Evolutionary conservation across 2,797 vertebrate genomes (phyloP), one percentile per base, ranked within the genome.

Genomic region (Forpus xanthops): DNA sequence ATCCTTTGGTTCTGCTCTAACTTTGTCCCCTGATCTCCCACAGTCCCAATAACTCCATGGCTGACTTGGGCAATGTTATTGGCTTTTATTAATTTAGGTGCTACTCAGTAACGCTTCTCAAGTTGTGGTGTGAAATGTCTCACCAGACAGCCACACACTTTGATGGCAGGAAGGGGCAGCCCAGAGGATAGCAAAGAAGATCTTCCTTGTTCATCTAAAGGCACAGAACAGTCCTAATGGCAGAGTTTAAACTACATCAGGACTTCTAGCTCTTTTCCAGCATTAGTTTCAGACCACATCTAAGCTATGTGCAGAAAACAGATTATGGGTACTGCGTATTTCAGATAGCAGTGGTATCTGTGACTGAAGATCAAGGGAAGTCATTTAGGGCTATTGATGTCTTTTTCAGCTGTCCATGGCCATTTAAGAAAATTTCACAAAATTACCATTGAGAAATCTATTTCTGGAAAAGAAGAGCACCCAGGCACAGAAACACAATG

Each of bases 51-150:
- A 62, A 25, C 17, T 18, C 18, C 30, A 42, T 1, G 4, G 9
- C 17, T n/a, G 33, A 50, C 28, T 31, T 42, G 31, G 23, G 27
- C 16, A 55, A 31, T 1, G 6, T 35, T 62, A 3, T 19, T 70
- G 62, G 20, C 27, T 58, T 81, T 65, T 62, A 2, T 50, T 25
- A 30, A 12, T 66, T 83, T 44, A 10, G 30, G 49, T 74, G 30
- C n/a, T 74, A 8, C 10, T 50, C 47, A 17, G 60, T 11, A 50
- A 25, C 70, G 10, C 6, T 39, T 20, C 56, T 19, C 0, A 3
- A 83, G 39, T 35, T 82, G 55, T 0, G 2, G 37, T 2, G 3
- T 0, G 2, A 80, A 52, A 18, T 55, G 13, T 62, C 68, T 25
- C 21, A 35, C 25, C 18, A 73, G 52, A 9, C 19, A 81, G 52